These are phyloP conservation scores for Agonopterix alstromeriana DNA, from an alignment of 2,888 invertebrate species.

Conservation along the genomic window DNA sequence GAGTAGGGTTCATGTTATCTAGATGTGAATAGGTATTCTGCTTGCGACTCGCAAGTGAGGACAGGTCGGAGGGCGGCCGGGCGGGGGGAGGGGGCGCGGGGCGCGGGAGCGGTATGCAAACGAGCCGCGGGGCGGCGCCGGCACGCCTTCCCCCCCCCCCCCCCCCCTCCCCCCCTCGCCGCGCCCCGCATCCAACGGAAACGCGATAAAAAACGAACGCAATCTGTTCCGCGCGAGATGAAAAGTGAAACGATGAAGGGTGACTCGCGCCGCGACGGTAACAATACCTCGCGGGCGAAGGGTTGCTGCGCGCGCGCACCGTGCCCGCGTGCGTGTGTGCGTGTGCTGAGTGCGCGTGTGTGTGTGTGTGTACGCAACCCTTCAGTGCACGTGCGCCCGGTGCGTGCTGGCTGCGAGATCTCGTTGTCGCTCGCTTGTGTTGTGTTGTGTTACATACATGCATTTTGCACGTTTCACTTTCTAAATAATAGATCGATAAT, in stretches of 20 bases:
- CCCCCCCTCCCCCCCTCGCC: constrained; percentile 18
- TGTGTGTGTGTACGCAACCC: not conserved
- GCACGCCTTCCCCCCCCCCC: constrained; percentile 22
- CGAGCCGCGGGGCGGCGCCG: constrained; percentile 33
- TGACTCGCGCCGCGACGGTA: constrained; percentile 24
- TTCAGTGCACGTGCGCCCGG: not conserved
- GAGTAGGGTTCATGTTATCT: no score
- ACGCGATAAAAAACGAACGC: constrained; percentile 39
- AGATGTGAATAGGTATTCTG: no score
- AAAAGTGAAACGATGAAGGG: constrained; percentile 44
- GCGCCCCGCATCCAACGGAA: constrained; percentile 27
- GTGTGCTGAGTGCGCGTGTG: no score
- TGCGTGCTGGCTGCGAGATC: no score
- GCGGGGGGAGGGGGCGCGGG: not conserved
- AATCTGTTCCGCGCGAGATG: constrained; percentile 46
- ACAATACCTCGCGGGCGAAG: constrained; percentile 14
- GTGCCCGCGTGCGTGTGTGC: constrained; percentile 1
- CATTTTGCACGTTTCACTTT: no score
- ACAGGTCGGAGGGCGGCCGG: not conserved
- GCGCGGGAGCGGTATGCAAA: constrained; percentile 41
- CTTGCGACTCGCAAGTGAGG: no score
- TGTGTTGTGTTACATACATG: no score
- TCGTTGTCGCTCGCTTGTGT: no score
- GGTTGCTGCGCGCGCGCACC: constrained; percentile 41
- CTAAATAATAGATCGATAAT: no score